Conservation (phyloP, 2,797 vertebrate genomes). For the Sebastolobus altivelis region DNA sequence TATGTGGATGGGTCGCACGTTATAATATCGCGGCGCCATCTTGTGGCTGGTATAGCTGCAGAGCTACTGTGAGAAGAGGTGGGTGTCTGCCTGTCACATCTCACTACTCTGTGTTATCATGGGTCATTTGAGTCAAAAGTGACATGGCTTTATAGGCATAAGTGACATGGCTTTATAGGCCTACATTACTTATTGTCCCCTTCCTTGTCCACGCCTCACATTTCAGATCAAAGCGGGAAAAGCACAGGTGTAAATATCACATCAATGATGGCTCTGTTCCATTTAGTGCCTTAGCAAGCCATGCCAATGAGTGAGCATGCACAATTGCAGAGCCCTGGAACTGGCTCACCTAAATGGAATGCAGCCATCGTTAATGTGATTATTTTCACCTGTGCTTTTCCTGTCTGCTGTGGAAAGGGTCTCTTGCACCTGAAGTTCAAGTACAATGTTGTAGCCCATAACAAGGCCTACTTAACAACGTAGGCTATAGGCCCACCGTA, state of each 20-base stretch:
- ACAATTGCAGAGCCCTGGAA: too few species aligned
- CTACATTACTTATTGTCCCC: background rate
- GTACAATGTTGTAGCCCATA: background rate
- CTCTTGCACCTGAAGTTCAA: background rate
- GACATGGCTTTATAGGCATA: background rate
- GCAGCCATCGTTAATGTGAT: too few species aligned
- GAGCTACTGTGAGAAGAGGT: background rate
- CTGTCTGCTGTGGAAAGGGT: background rate
- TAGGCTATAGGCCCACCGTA: background rate
- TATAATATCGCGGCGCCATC: conserved; percentile 47
- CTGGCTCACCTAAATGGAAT: too few species aligned
- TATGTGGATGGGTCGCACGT: background rate
- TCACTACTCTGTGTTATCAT: background rate
- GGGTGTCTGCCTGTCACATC: background rate
- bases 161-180: background rate
- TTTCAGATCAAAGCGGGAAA: background rate
- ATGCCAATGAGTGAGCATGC: too few species aligned
- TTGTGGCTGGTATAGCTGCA: conserved; percentile 50
- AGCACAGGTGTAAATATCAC: too few species aligned
- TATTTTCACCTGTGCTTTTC: too few species aligned
- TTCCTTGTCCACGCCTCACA: background rate
- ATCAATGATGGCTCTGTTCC: too few species aligned
- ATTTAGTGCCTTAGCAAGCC: too few species aligned
- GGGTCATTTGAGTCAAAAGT: background rate
- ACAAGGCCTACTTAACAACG: background rate